Base-by-base conservation (phyloP, 2,888 invertebrate species). In the Sthenelais limicola region DNA sequence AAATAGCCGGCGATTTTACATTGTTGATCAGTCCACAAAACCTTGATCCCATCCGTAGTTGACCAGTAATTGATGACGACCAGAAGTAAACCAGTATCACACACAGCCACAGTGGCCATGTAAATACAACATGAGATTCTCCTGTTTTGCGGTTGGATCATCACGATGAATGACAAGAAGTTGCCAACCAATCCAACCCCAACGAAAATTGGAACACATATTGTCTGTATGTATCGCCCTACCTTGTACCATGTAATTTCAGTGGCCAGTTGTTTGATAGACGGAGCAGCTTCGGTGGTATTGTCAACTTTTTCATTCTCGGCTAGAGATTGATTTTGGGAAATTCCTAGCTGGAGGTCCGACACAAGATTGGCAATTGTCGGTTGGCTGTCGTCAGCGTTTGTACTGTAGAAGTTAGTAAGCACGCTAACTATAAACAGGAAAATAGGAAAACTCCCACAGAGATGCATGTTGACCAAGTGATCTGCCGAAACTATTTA, bases 1-100 rank as follows among this genome's bases (percentile, higher is more conserved):
- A 38, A 38, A 43, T 62, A 62, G 18, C 62, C 62, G 26, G 38
- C 62, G 5, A 62, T 24, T 43, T 62, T 62, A 24, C 62, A 62
- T 43, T 62, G 62, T 43, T 38, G 38, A 43, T 62, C 38, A 2
- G 62, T 62, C 62, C 62, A 62, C 21, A 38, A 9, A 24, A 62
- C 62, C 38, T 38, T 62, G 38, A 62, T 38, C 26, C 38, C 62
- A 38, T 62, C 38, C 2, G 62, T 62, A 24, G 62, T 62, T 4
- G 62, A 62, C 62, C 62, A 62, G 62, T 62, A 62, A 43, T 35
- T 38, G 62, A 62, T 56, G 56, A 56, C 56, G 4, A 56, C 56
- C 28, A 56, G 56, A 15, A 56, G 56, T 32, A 56, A 33, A 3
- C 56, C 56, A 2, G 56, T 30, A 33, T 62, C 62, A 18, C 62